Base-by-base conservation (phyloP, 2,113 vertebrate species). In the Cathartes aura region DNA sequence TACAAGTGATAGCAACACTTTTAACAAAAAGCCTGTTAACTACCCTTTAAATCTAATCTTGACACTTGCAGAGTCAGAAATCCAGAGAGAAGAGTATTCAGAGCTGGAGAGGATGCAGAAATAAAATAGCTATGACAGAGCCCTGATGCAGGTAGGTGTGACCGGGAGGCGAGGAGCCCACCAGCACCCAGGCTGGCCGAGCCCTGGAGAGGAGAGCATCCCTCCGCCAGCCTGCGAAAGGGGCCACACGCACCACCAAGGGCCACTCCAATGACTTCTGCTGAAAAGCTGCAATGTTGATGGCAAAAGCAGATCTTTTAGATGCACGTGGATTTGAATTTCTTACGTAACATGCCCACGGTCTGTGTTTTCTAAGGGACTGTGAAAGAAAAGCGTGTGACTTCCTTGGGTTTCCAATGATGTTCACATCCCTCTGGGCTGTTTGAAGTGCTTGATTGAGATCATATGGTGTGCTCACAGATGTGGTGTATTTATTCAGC, bases 21-120 rank as follows among this genome's bases (percentile, higher is more conserved):
- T 66, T 86, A 93, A 90, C 66, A 93, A 89, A 96, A 97, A 85
- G 42, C 70, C 58, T 52, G 58, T 66, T 96, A 94, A 96, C 59
- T 90, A 78, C 26, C 45, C 47, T 91, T 93, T 96, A 87, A 94
- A 95, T 90, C 75, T 88, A 76, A 82, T 91, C 87, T 82, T 62
- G 60, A 56, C 42, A 36, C n/a, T 96, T 71, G 78, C 62, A 73
- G 73, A 91, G 66, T 47, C 84, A 87, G 81, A 85, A 91, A 94
- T 71, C 70, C 48, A n/a, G 56, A 53, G 24, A 45, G 43, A 74
- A 55, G 43, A 58, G 22, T 93, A 50, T 22, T 82, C 48, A 59
- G 82, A 87, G 72, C 75, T 75, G 36, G 29, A 89, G 71, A 78
- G 62, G n/a, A 90, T 42, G 47, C 36, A 62, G 36, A 55, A 87